These are phyloP conservation scores for Pygoscelis antarcticus DNA, from an alignment of 2,113 vertebrate genomes.

Conservation along the genomic window DNA sequence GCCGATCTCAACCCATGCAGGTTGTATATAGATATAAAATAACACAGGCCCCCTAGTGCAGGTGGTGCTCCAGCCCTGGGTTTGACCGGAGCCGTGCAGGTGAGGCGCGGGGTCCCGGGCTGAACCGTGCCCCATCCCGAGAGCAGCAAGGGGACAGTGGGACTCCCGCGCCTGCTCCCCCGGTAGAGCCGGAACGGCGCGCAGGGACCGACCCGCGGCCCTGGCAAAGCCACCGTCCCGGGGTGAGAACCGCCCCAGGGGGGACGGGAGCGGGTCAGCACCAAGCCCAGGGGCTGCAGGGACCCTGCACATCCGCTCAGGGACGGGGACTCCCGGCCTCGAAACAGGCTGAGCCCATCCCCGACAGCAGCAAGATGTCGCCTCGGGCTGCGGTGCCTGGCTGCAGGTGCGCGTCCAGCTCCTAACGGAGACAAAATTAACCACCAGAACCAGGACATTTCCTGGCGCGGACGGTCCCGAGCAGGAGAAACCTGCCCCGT, in stretches of 20 bases:
- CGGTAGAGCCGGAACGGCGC: rapidly evolving
- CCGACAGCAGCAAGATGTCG: rapidly evolving
- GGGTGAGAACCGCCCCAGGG: neutral
- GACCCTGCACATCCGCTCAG: rapidly evolving
- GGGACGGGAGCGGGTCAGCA: rapidly evolving
- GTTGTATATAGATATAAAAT: rapidly evolving
- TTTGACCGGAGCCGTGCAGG: neutral
- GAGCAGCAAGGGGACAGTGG: neutral
- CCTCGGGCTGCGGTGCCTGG: neutral
- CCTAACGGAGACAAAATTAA: neutral
- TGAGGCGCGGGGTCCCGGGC: neutral
- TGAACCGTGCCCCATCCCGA: too few species aligned
- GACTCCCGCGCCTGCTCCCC: rapidly evolving
- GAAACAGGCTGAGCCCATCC: neutral
- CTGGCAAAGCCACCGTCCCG: neutral
- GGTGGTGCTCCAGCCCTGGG: neutral
- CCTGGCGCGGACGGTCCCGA: neutral
- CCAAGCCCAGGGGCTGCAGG: neutral
- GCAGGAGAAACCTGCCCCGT: rapidly evolving
- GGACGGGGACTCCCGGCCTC: rapidly evolving
- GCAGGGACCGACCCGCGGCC: neutral
- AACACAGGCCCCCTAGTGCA: rapidly evolving
- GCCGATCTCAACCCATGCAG: rapidly evolving
- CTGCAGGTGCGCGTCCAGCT: neutral
- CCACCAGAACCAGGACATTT: neutral